Percentiles rank a stretch among this genome's conserved stretches.
Evolutionary conservation across 2,888 invertebrate genomes (phyloP).

Genomic region (Amblyteles armatorius): DNA sequence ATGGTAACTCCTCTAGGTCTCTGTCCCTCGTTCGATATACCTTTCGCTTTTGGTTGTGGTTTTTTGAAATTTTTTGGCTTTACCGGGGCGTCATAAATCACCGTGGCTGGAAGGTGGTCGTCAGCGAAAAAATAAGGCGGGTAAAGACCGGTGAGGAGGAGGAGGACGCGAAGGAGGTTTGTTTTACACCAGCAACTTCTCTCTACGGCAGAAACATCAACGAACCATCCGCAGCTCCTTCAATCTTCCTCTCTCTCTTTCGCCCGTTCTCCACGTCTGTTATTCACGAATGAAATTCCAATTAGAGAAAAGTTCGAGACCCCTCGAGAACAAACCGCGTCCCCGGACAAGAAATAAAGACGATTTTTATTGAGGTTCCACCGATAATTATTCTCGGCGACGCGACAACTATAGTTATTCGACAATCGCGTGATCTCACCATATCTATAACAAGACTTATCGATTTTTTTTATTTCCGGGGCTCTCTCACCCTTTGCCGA

Average conservation of each 20-base stretch:
- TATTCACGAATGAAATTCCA: slow-evolving; percentile 64
- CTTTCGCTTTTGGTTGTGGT: slow-evolving; percentile 35
- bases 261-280: slow-evolving; percentile 36
- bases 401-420: slow-evolving; percentile 4
- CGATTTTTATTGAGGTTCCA: slow-evolving; percentile 39
- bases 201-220: slow-evolving; percentile 64
- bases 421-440: slow-evolving; percentile 38
- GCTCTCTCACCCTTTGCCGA: background rate
- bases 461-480: slow-evolving; percentile 13
- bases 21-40: slow-evolving; percentile 40
- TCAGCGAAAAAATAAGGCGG: slow-evolving; percentile 83
- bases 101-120: slow-evolving; percentile 81
- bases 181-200: slow-evolving; percentile 78
- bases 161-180: slow-evolving; percentile 77
- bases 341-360: slow-evolving; percentile 40
- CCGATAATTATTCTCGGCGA: slow-evolving; percentile 30
- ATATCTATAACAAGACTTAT: slow-evolving; percentile 30
- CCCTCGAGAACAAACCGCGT: background rate
- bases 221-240: slow-evolving; percentile 59
- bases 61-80: slow-evolving; percentile 68
- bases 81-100: slow-evolving; percentile 81
- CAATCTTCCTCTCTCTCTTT: slow-evolving; percentile 24
- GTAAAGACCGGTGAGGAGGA: slow-evolving; percentile 77
- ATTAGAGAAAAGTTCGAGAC: slow-evolving; percentile 53
- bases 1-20: slow-evolving; percentile 70